A percentile compares a stretch with the other conserved stretches of the same genome.
phyloP scores from a whole-genome alignment of 2,797 vertebrate genomes.

The Miichthys miiuy region DNA sequence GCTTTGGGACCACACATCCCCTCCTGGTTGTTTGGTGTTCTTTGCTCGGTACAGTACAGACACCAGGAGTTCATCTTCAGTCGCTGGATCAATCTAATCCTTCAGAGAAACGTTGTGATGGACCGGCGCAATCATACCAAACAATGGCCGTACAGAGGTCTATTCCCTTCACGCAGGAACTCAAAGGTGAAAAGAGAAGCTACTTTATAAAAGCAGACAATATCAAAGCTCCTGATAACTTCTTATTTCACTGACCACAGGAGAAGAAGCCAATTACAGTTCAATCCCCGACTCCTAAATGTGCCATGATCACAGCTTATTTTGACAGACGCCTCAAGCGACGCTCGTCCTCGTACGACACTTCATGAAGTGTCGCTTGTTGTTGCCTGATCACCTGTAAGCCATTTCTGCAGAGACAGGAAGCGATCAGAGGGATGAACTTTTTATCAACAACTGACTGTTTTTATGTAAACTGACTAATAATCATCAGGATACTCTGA shows the following conservation, averaged over 20 bases:
- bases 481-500: not conserved
- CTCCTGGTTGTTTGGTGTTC: not conserved
- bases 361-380: not conserved
- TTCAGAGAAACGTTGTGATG: conserved; percentile 56
- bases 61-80: conserved; percentile 47
- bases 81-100: conserved; percentile 74
- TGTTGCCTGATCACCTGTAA: not conserved
- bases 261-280: conserved; percentile 12
- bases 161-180: conserved; percentile 24
- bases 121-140: conserved; percentile 63
- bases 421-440: not conserved
- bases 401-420: not conserved
- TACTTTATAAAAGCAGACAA: conserved; percentile 44
- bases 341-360: too few species aligned
- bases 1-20: not conserved
- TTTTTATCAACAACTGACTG: too few species aligned
- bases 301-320: not conserved
- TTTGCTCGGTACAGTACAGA: conserved; percentile 54
- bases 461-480: not conserved
- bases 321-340: conserved; percentile 2
- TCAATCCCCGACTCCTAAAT: conserved; percentile 30
- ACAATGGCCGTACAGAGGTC: conserved; percentile 63
- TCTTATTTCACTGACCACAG: conserved; percentile 27
- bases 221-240: conserved; percentile 44
- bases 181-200: conserved; percentile 42